Conservation (phyloP, 2,888 invertebrate genomes). For the Orchestes rusci region DNA sequence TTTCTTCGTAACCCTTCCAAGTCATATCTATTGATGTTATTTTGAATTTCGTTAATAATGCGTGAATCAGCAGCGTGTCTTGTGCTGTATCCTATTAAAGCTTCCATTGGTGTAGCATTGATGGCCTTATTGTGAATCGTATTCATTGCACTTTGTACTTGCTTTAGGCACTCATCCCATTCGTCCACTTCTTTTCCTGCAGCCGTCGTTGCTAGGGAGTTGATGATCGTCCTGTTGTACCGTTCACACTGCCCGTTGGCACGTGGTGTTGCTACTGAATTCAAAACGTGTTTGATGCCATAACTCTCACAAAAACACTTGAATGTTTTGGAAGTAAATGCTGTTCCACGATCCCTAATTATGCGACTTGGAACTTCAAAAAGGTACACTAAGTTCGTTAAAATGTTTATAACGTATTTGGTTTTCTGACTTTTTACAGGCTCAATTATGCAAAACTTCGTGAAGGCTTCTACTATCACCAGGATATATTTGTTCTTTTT, state of each 20-base stretch:
- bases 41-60: neutral
- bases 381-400: too few species aligned
- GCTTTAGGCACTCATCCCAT: conserved; percentile 10
- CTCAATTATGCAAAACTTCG: conserved; percentile 9
- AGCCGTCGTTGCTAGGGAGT: conserved; percentile 11
- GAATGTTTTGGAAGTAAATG: conserved; percentile 10
- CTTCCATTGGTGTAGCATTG: conserved; percentile 21
- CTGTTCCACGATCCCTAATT: conserved; percentile 5
- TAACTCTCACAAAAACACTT: neutral
- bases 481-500: conserved; percentile 3
- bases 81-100: neutral
- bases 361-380: too few species aligned
- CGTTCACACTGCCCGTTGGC: conserved; percentile 8
- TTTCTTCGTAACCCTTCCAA: too few species aligned
- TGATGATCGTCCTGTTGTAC: conserved; percentile 4
- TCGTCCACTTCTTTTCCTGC: conserved; percentile 13
- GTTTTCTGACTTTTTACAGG: conserved; percentile 7
- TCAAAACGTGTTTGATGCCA: conserved; percentile 5
- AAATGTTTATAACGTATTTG: neutral
- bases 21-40: too few species aligned
- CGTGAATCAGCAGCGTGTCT: neutral
- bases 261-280: conserved; percentile 2
- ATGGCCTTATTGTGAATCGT: conserved; percentile 20
- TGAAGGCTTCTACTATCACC: conserved; percentile 8
- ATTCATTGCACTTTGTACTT: conserved; percentile 26